These are phyloP conservation scores for Phrynocephalus vlangalii DNA, from an alignment of 2,797 vertebrate genomes.

Conservation along the genomic window DNA sequence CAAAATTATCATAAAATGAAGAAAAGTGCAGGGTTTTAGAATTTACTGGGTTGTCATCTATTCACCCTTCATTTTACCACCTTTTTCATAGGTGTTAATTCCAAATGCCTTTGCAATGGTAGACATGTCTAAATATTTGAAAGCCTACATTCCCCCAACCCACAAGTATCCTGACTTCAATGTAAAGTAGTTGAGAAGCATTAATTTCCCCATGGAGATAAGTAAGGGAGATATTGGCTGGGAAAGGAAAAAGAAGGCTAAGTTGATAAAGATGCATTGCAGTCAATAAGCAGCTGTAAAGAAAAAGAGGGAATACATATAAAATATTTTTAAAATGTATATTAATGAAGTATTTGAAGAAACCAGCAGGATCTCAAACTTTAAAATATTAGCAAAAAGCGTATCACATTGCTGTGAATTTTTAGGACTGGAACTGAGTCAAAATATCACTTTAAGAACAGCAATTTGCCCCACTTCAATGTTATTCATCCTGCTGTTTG, in stretches of 20 bases:
- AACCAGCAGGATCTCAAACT: constrained; percentile 41
- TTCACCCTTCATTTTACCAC: constrained; percentile 41
- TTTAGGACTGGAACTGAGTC: constrained; percentile 46
- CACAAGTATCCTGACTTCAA: constrained; percentile 22
- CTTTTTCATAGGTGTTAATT: constrained; percentile 45
- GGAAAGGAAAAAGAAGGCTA: constrained; percentile 35
- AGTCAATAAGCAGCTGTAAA: constrained; percentile 48
- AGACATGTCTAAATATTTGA: constrained; percentile 55
- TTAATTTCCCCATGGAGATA: constrained; percentile 48
- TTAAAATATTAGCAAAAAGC: constrained; percentile 48
- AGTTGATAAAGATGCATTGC: background rate
- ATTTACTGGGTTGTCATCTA: constrained; percentile 65
- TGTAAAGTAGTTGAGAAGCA: constrained; percentile 47
- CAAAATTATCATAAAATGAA: constrained; percentile 73
- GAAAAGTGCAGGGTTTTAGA: constrained; percentile 61
- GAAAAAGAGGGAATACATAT: constrained; percentile 57
- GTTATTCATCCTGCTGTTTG: background rate
- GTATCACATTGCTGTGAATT: constrained; percentile 21
- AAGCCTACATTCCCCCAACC: constrained; percentile 51
- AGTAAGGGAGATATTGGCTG: constrained; percentile 41
- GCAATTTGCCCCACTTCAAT: constrained; percentile 26
- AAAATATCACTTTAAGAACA: constrained; percentile 41
- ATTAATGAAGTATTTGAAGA: constrained; percentile 42
- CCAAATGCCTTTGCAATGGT: constrained; percentile 46
- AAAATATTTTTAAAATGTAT: constrained; percentile 38